phyloP scores from a whole-genome alignment of 2,797 vertebrate species.

The Luscinia megarhynchos region DNA sequence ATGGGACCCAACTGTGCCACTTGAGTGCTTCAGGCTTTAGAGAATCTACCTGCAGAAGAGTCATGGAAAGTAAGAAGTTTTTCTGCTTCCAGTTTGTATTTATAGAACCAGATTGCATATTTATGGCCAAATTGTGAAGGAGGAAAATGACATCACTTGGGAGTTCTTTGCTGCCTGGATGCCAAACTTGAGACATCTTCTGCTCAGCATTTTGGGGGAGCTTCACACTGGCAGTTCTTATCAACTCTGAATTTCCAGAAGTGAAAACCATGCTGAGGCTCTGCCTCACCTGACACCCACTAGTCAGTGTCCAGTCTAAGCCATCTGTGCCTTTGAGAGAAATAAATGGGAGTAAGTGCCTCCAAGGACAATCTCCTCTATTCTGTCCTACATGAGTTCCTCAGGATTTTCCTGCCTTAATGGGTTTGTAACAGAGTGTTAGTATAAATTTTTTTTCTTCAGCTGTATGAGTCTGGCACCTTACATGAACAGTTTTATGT shows the following conservation, averaged over 20 bases:
- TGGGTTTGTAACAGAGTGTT: neutral
- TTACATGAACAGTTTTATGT: neutral
- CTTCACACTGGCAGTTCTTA: neutral
- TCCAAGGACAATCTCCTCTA: neutral
- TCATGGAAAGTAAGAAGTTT: neutral
- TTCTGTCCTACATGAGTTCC: neutral
- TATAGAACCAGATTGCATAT: neutral
- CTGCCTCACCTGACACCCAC: neutral
- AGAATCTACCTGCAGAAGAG: neutral
- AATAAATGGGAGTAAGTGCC: neutral
- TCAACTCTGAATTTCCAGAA: neutral
- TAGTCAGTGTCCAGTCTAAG: neutral
- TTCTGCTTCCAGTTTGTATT: neutral
- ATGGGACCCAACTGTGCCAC: neutral
- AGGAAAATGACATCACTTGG: neutral
- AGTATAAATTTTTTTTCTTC: neutral
- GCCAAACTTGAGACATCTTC: neutral
- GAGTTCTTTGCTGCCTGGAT: neutral
- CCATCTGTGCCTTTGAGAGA: neutral
- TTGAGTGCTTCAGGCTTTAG: neutral
- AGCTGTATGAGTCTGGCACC: neutral
- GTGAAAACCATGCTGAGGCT: neutral
- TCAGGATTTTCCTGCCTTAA: neutral
- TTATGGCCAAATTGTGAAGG: neutral
- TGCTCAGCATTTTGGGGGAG: neutral